Base-by-base conservation (phyloP, 2,113 vertebrate species). In the Heloderma charlesbogerti region DNA sequence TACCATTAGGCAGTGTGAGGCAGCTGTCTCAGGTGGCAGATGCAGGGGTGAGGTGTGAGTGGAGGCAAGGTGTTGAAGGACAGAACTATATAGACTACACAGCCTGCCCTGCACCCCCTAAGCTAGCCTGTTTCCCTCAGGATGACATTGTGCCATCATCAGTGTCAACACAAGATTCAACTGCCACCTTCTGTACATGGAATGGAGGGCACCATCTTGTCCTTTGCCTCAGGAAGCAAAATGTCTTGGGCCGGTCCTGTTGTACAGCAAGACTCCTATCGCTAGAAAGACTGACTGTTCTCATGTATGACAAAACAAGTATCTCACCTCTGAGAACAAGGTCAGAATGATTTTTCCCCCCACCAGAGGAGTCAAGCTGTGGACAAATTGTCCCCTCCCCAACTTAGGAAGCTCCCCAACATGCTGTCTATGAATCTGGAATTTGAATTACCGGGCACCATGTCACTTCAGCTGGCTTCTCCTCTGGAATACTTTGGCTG, bases 251-350 rank as follows among this genome's bases (percentile, higher is more conserved):
- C 22, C 25, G 43, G 6, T 22, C 75, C 66, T 27, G 34, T 74
- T 45, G 40, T 43, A 79, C 29, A 60, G 18, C 45, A 77, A 87
- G 54, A 88, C 57, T 63, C n/a, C 25, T 60, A 54, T 16, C 51
- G 27, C 15, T 37, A 78, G 37, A 78, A 77, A 66, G 8, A 60
- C n/a, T 63, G 51, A 18, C 31, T n/a, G 3, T 43, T 67, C 8
- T 67, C 31, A 67, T 88, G 74, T 78, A 66, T 80, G 43, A 48
- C 31, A n/a, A 88, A 88, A 88, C 60, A 88, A 77, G 4, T 6
- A 15, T 45, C 40, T 67, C 31, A 67, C 1, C 60, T 66, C 43
- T 67, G 18, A n/a, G 40, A 34, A 31, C 15, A 48, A 88, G 43
- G 40, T 25, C 43, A 79, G 66, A 71, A 86, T 86, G 66, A 51